Evolutionary conservation across 2,888 invertebrate genomes (phyloP), one percentile per base, ranked within the genome.

Genomic region (Imbricaverruca yamaguchii): DNA sequence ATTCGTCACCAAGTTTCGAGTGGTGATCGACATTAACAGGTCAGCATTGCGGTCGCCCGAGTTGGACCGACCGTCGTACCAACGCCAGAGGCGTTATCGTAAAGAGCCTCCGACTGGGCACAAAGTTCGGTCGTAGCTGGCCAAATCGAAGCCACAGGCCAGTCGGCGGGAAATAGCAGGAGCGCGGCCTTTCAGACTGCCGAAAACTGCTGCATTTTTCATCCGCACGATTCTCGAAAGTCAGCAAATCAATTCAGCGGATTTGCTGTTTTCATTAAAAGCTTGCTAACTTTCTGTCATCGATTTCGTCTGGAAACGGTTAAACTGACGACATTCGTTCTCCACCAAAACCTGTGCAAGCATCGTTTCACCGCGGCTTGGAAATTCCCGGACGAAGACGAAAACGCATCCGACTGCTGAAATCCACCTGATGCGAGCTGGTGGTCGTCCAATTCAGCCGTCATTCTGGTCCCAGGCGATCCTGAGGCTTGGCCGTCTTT

Each of bases 221-320:
- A 55, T 53, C 74, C 74, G 53, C 53, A 55, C 55, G 74, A 21
- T 55, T 74, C 55, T 55, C 18, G 53, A 53, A 55, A 74, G 53
- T 74, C 74, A 74, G 74, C 74, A 55, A 55, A 74, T 74, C 74
- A 74, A 74, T 74, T 74, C 53, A 74, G 21, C 74, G 55, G 74
- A 74, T 74, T 74, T 74, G 74, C 74, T 74, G 55, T 74, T 74
- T 74, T 74, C 74, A 74, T 74, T 74, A 74, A 74, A 69, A 74
- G 74, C 74, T 55, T 55, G 53, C 74, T 74, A 74, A 74, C 74
- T 74, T 74, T 21, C 74, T 55, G 13, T 53, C 74, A 74, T 74
- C 21, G 74, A 74, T 74, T 74, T 74, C 74, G 53, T 74, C 74
- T 18, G 55, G 23, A 74, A 74, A 74, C 74, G 21, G 21, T 55